These are phyloP conservation scores for Mustelus asterias DNA, from an alignment of 2,113 vertebrate genomes.

Conservation along the genomic window DNA sequence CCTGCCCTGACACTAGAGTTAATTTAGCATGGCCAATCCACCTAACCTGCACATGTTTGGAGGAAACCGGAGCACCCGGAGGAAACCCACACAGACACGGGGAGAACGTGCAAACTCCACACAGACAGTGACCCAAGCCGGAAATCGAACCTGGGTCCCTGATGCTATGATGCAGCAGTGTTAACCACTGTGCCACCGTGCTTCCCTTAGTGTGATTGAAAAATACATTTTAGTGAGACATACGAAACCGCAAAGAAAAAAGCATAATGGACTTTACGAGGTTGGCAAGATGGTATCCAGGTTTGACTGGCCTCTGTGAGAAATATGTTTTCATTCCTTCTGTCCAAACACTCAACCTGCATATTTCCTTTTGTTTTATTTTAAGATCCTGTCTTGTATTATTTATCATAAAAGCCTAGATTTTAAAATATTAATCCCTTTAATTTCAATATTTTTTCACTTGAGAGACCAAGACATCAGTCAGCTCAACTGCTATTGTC, in stretches of 20 bases:
- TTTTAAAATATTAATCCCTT: slow-evolving; percentile 18
- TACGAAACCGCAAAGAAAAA: background rate
- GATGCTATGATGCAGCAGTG: too few relatives aligned
- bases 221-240: background rate
- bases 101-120: too few relatives aligned
- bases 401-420: slow-evolving; percentile 33
- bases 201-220: background rate
- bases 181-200: too few relatives aligned
- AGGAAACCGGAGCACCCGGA: too few relatives aligned
- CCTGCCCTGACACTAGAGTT: too few relatives aligned
- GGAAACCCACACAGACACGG: too few relatives aligned
- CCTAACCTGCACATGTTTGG: too few relatives aligned
- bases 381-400: background rate
- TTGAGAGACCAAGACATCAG: background rate
- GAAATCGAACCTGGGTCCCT: too few relatives aligned
- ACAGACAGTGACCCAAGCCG: too few relatives aligned
- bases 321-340: background rate
- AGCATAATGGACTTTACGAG: background rate
- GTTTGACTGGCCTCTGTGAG: background rate
- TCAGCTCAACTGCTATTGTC: background rate
- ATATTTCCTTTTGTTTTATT: background rate
- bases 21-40: too few relatives aligned
- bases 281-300: background rate
- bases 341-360: background rate
- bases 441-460: slow-evolving; percentile 15